Evolutionary conservation across 2,797 vertebrate genomes (phyloP).

Genomic region (Phrynocephalus vlangalii): DNA sequence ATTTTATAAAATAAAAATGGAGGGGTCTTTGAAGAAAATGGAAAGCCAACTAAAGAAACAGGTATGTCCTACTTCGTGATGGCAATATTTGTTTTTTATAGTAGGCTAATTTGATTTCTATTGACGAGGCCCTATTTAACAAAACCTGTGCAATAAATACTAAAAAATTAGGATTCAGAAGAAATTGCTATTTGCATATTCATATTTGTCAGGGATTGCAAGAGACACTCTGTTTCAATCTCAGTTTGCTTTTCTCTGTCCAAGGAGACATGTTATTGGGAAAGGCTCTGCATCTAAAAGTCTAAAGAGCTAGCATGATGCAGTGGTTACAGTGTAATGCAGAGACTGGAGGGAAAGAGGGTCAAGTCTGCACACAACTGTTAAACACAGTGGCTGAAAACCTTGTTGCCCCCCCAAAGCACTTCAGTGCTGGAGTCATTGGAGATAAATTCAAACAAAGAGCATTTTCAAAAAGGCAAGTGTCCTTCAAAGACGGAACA

Average conservation of each 20-base stretch:
- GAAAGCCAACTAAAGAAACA: background rate
- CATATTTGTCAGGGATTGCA: background rate
- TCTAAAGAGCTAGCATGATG: background rate
- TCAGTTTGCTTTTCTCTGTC: background rate
- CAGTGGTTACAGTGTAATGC: too few species aligned
- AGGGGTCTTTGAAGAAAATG: background rate
- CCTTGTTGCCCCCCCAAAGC: too few species aligned
- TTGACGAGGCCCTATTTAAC: background rate
- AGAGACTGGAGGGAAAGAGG: too few species aligned
- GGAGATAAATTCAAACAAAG: too few species aligned
- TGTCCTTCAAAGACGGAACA: too few species aligned
- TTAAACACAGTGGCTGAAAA: too few species aligned
- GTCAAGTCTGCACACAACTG: too few species aligned
- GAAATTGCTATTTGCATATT: background rate
- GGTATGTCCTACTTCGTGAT: background rate
- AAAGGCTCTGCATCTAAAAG: background rate
- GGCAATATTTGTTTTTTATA: background rate
- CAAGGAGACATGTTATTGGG: background rate
- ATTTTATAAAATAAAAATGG: background rate
- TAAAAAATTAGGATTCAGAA: background rate
- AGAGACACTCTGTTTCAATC: background rate
- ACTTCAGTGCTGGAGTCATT: too few species aligned
- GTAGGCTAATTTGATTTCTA: background rate
- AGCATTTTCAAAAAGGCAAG: too few species aligned
- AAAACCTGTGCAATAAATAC: background rate